These are phyloP conservation scores for Heliconius melpomene DNA, from an alignment of 1,140 invertebrate species.

Conservation along the genomic window DNA sequence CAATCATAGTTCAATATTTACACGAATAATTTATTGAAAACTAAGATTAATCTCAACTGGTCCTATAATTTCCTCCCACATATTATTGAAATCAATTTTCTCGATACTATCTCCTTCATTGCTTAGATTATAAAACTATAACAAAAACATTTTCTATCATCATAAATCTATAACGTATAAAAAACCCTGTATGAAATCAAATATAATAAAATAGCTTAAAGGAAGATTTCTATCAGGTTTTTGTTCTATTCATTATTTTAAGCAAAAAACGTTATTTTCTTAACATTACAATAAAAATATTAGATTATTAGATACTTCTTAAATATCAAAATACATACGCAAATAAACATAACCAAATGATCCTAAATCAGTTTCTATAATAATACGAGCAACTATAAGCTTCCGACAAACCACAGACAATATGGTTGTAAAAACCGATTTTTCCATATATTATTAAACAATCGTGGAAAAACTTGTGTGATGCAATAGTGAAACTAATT, in stretches of 20 bases:
- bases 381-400: neutral
- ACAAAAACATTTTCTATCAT: neutral
- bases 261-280: too few species aligned
- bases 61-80: conserved; percentile 25
- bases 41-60: neutral
- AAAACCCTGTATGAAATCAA: too few species aligned
- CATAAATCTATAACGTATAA: too few species aligned
- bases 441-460: conserved; percentile 64
- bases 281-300: too few species aligned
- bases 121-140: neutral
- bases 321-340: too few species aligned
- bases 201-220: too few species aligned
- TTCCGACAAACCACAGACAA: conserved; percentile 58
- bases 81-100: conserved; percentile 9
- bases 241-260: too few species aligned
- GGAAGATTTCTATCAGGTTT: neutral
- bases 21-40: conserved; percentile 11
- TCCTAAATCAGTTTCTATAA: neutral
- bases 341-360: too few species aligned
- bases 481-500: conserved; percentile 77
- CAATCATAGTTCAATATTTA: conserved; percentile 3
- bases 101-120: neutral
- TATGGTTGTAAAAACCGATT: conserved; percentile 54
- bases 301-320: too few species aligned
- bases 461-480: conserved; percentile 69